Evolutionary conservation across 2,888 invertebrate species (phyloP), one percentile per base, ranked within the genome.

Genomic region (Diarsia rubi): DNA sequence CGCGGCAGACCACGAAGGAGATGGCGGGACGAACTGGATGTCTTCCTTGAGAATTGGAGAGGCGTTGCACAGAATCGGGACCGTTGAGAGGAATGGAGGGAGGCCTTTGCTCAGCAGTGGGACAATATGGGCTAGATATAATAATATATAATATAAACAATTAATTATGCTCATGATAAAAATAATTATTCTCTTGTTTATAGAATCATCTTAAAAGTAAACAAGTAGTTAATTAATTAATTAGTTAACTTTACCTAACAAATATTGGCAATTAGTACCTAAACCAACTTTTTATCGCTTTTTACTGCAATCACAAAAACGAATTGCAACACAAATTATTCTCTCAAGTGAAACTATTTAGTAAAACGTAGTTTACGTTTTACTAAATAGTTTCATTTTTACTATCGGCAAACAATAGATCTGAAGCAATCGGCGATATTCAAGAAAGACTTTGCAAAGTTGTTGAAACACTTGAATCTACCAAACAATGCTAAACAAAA

Each of bases 381-480:
- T 69, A 72, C 57, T 52, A 66, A 62, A 27, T 9, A 31, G 62
- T 65, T 71, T 9, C 47, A 52, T 62, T 84, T 60, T 52, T 60
- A 75, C 6, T 52, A 45, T 71, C 44, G 24, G 12, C 19, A 37
- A 64, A 75, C 65, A 82, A 80, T 68, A 71, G 75, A 69, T 67
- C 47, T 62, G 66, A 69, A 80, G 52, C 69, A 69, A 75, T 66
- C 54, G 45, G 47, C 52, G 49, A 79, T 71, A 49, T 54, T 68
- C 37, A 62, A 62, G 60, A 68, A 44, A 66, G 11, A 45, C 37
- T n/a, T 73, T 37, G 14, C 14, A 5, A 37, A 66, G 47, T 74
- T 81, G 71, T 66, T 45, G 54, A 54, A 84, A 84, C 54, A 72
- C 62, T 63, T 63, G 57, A 69, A 80, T 73, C 54, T 54, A 52